Conservation (phyloP, 2,888 invertebrate species). For the Lydus trimaculatus region DNA sequence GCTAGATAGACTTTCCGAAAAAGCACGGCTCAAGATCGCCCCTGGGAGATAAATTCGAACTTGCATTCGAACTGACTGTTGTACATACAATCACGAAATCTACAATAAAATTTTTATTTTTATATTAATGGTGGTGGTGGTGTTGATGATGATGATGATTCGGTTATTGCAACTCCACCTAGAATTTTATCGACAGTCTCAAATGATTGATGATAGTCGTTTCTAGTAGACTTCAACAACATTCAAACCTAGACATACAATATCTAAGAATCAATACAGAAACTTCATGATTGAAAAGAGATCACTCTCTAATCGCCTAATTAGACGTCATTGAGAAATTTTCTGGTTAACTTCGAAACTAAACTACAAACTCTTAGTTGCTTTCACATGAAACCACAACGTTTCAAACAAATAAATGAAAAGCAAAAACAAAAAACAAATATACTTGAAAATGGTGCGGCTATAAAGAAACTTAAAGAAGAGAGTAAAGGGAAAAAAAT, state of each 20-base stretch:
- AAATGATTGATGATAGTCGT: conserved; percentile 7
- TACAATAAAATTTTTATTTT: not conserved
- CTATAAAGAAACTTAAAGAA: not conserved
- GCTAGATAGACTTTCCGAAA: not conserved
- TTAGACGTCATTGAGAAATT: conserved; percentile 7
- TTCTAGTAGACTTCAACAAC: not conserved
- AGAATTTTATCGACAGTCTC: not conserved
- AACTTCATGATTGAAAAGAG: not conserved
- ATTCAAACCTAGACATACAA: not conserved
- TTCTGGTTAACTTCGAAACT: not conserved
- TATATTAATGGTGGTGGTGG: not conserved
- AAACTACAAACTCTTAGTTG: not conserved
- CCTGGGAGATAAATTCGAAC: not conserved
- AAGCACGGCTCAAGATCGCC: not conserved
- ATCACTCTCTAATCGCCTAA: not conserved
- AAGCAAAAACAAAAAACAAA: not conserved
- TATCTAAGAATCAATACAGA: not conserved
- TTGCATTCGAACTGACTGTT: no score
- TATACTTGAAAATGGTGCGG: not conserved
- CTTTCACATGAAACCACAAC: not conserved
- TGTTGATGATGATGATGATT: not conserved
- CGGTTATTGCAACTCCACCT: not conserved
- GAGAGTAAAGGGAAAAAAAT: not conserved
- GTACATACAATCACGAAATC: no score
- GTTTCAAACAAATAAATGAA: not conserved